A percentile compares a stretch with the other conserved stretches of the same genome.
Conservation (phyloP, 2,888 invertebrate species). For the Drosophila anomelani region DNA sequence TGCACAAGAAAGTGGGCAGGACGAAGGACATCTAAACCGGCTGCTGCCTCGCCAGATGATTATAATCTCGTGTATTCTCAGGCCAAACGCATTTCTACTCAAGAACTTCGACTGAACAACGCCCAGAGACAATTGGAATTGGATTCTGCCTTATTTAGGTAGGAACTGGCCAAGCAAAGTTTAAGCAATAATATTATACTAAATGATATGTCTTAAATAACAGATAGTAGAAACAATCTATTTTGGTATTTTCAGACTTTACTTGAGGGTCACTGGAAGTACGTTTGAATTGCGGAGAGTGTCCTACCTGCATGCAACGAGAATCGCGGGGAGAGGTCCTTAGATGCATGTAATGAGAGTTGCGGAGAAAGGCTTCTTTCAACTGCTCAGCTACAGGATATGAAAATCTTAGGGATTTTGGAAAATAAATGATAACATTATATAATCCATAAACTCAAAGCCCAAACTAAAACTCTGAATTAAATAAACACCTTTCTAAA, state of each 20-base stretch:
- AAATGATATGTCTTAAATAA: background rate
- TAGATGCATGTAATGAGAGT: background rate
- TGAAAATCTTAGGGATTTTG: background rate
- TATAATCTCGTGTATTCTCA: conserved; percentile 39
- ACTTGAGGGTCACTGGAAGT: background rate
- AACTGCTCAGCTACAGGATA: background rate
- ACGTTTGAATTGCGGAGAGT: background rate
- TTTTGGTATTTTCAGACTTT: background rate
- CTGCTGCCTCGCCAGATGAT: conserved; percentile 19
- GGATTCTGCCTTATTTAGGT: conserved; percentile 20
- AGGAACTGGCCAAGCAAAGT: background rate
- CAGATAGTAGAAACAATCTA: background rate
- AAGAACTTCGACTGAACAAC: conserved; percentile 26
- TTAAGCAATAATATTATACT: background rate
- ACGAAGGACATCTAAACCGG: conserved; percentile 22
- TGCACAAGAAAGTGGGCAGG: conserved; percentile 20
- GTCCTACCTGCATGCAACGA: background rate
- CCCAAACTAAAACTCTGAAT: background rate
- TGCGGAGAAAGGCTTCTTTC: background rate
- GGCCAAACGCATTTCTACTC: conserved; percentile 32
- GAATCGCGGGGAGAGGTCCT: background rate
- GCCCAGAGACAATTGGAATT: conserved; percentile 45
- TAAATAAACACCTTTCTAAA: background rate
- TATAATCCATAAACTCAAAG: background rate
- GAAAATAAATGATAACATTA: background rate